Percentiles rank a stretch among this genome's conserved stretches.
Conservation (phyloP, 2,888 invertebrate genomes). For the Synanthedon myopaeformis region DNA sequence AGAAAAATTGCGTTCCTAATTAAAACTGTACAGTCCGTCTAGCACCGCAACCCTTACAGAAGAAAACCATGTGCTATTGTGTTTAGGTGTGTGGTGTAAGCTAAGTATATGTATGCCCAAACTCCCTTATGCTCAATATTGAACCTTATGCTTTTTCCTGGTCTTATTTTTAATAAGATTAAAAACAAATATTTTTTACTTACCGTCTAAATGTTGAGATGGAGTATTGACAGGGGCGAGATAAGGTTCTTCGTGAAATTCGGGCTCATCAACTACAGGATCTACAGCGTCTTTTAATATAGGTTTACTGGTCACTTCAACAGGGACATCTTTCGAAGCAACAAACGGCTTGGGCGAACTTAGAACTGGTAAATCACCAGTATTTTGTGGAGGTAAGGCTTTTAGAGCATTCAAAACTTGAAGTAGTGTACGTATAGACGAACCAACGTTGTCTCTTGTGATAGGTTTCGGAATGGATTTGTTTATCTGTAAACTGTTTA, state of each 20-base stretch:
- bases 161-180: neutral
- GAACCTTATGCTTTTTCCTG: too few relatives aligned
- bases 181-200: conserved; percentile 8
- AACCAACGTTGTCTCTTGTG: conserved; percentile 81
- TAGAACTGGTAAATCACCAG: conserved; percentile 35
- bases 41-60: too few relatives aligned
- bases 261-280: conserved; percentile 18
- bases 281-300: conserved; percentile 23
- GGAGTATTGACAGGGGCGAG: conserved; percentile 45
- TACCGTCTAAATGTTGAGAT: conserved; percentile 59
- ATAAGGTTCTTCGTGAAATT: conserved; percentile 43
- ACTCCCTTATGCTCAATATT: too few relatives aligned
- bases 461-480: conserved; percentile 82
- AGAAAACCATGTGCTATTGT: too few relatives aligned
- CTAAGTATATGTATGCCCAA: too few relatives aligned
- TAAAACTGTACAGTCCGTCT: neutral
- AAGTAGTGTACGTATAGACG: conserved; percentile 81
- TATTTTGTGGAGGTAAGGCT: conserved; percentile 44
- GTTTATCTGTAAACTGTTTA: conserved; percentile 79
- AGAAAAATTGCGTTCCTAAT: too few relatives aligned
- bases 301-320: conserved; percentile 25
- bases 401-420: conserved; percentile 80
- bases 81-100: too few relatives aligned
- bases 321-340: conserved; percentile 17
- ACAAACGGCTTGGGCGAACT: conserved; percentile 51